Conservation (phyloP, 2,113 vertebrate genomes). For the Proterorhinus semilunaris region DNA sequence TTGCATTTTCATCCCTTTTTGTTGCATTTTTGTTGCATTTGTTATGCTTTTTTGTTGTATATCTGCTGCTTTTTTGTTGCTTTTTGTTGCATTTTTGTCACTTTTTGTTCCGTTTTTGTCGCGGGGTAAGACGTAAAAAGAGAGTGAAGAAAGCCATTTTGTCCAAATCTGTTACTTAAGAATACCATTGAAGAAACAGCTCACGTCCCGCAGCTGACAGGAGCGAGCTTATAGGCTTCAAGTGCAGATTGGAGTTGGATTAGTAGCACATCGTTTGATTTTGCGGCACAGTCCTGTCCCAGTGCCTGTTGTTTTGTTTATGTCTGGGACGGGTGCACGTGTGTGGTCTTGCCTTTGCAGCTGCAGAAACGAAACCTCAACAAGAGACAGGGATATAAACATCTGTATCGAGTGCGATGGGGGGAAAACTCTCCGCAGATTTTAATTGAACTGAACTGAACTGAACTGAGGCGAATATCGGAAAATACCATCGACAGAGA, state of each 20-base stretch:
- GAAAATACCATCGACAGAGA: slow-evolving; percentile 9
- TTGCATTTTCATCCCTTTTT: too few relatives aligned
- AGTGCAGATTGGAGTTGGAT: background rate
- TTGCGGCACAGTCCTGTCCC: background rate
- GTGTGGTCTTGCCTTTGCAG: slow-evolving; percentile 37
- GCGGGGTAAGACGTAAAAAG: too few relatives aligned
- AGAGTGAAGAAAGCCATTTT: too few relatives aligned
- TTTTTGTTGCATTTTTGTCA: too few relatives aligned
- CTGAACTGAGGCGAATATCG: slow-evolving; percentile 13
- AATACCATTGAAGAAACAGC: too few relatives aligned
- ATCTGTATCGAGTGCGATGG: slow-evolving; percentile 11
- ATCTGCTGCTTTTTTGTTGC: too few relatives aligned
- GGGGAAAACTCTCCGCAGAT: slow-evolving; percentile 3
- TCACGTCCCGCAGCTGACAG: background rate
- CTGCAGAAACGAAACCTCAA: slow-evolving; percentile 28
- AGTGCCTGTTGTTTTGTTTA: slow-evolving; percentile 24
- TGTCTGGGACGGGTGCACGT: slow-evolving; percentile 2
- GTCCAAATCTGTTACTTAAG: too few relatives aligned
- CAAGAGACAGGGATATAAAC: slow-evolving; percentile 23
- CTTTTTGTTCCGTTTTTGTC: too few relatives aligned
- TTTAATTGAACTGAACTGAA: too few relatives aligned
- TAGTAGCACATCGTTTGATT: background rate
- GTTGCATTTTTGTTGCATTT: too few relatives aligned
- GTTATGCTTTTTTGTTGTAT: too few relatives aligned
- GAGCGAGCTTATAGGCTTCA: background rate